Evolutionary conservation across 1,140 invertebrate species (phyloP).

Genomic region (Megathymus violae): DNA sequence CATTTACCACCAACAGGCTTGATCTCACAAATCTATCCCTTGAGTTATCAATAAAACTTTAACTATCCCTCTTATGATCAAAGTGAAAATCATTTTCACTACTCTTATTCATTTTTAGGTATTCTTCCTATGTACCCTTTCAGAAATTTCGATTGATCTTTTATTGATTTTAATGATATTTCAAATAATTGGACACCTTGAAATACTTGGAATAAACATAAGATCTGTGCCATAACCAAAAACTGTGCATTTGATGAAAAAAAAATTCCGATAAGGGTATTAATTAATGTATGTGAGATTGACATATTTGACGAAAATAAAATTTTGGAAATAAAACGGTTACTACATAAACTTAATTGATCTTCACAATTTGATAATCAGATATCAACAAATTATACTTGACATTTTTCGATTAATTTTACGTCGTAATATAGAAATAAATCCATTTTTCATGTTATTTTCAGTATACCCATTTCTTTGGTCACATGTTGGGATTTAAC

Average conservation of each 20-base stretch:
- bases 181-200: conserved; percentile 44
- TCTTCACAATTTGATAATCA: conserved; percentile 41
- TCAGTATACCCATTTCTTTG: too few species aligned
- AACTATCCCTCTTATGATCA: conserved; percentile 36
- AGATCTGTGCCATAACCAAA: conserved; percentile 21
- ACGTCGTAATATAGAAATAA: too few species aligned
- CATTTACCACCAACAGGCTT: conserved; percentile 13
- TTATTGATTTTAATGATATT: conserved; percentile 39
- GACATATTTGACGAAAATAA: conserved; percentile 37
- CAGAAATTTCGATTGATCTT: conserved; percentile 29
- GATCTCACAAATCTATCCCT: conserved; percentile 14
- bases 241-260: not conserved
- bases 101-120: conserved; percentile 39
- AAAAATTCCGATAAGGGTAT: not conserved
- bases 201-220: conserved; percentile 35
- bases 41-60: conserved; percentile 36
- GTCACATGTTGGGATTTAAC: conserved; percentile 35
- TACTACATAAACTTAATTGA: conserved; percentile 26
- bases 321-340: conserved; percentile 28
- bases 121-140: conserved; percentile 17
- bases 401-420: not conserved
- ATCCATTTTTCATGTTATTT: too few species aligned
- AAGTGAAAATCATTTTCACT: conserved; percentile 30
- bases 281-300: not conserved
- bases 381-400: conserved; percentile 14